Evolutionary conservation across 2,888 invertebrate genomes (phyloP), one percentile per base, ranked within the genome.

Genomic region (Andrena praecox): DNA sequence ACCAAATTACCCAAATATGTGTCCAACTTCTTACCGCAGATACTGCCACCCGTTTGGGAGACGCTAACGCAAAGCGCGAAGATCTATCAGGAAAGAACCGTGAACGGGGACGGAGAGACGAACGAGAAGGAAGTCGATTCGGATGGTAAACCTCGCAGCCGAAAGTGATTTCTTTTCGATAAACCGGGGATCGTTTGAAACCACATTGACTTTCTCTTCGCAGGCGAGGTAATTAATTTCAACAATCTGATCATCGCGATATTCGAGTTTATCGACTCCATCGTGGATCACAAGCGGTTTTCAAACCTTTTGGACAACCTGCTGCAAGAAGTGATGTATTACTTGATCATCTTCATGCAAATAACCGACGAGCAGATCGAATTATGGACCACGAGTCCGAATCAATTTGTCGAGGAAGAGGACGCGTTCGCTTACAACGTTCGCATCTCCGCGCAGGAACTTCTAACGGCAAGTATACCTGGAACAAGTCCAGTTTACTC

Each of bases 331-430:
- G 93, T 96, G 8, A 94, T 96, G 77, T 96, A 96, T 89, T 96
- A 96, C 81, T 94, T 96, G 64, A 95, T 96, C 69, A 94, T 96
- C 24, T 97, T 96, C 88, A 96, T 96, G 95, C 96, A 96, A 94
- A 96, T 97, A 75, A 96, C 96, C 0, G 95, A 96, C 84, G 96
- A 96, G 82, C 96, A 96, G 94, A 95, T 95, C 56, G 95, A 95
- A 80, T 91, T 95, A 54, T 97, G 96, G 96, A 94, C 94, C 59
- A 94, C 94, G 27, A 96, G 96, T 93, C 95, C 96, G 0, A 96
- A 96, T 90, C 95, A 95, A 89, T 96, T 96, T 93, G 95, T 96
- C 6, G 96, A 96, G 87, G 96, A 96, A 89, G 96, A 96, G 89
- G 96, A 96, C 59, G 95, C 95, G 0, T 95, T 95, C 80, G 95